Percentiles rank a stretch among this genome's conserved stretches.
Evolutionary conservation across 2,113 vertebrate species (phyloP).

Genomic region (Sylvicapra grimmia): DNA sequence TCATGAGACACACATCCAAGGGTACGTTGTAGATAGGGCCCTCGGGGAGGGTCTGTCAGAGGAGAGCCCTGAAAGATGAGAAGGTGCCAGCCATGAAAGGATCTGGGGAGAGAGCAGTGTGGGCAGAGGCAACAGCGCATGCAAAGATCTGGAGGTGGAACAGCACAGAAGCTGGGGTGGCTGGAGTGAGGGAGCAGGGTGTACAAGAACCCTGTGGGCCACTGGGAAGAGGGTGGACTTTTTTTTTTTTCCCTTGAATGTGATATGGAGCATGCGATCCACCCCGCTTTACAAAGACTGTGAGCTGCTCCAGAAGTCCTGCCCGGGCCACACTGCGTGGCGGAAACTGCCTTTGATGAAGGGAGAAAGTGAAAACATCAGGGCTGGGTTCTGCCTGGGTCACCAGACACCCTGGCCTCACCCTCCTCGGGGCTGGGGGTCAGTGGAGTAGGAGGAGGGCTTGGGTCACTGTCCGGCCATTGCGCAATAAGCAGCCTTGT

Average conservation of each 20-base stretch:
- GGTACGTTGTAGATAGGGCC: not conserved
- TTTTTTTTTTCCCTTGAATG: not conserved
- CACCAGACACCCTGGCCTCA: not conserved
- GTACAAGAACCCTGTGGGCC: accelerated
- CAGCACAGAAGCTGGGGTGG: not conserved
- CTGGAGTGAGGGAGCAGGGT: not conserved
- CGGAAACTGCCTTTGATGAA: not conserved
- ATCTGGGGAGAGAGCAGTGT: not conserved
- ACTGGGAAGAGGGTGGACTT: not conserved
- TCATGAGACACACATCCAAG: not conserved
- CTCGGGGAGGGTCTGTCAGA: not conserved
- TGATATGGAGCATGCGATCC: not conserved
- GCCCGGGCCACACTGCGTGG: not conserved
- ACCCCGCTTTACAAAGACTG: not conserved
- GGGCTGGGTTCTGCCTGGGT: not conserved
- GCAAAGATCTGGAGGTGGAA: not conserved
- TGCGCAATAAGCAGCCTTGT: not conserved
- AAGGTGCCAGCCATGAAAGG: not conserved
- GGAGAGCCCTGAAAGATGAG: not conserved
- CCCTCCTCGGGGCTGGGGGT: not conserved
- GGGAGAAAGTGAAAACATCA: not conserved
- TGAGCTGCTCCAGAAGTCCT: not conserved
- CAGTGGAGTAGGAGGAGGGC: not conserved
- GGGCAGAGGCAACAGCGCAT: not conserved
- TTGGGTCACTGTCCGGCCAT: not conserved